Percentiles rank a stretch among this genome's conserved stretches.
phyloP scores from a whole-genome alignment of 2,113 vertebrate species.

The Amphilophus citrinellus region DNA sequence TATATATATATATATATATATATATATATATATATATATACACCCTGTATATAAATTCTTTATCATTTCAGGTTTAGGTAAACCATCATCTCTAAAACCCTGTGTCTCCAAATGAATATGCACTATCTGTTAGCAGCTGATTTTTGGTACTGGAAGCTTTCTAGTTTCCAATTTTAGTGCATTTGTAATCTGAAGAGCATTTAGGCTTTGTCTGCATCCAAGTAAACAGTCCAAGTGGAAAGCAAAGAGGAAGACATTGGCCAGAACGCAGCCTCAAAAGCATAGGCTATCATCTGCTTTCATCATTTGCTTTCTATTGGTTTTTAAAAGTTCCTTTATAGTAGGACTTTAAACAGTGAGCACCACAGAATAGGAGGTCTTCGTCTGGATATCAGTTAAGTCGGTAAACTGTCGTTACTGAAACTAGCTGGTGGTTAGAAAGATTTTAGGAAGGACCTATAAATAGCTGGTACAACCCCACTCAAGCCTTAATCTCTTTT shows the following conservation, averaged over 20 bases:
- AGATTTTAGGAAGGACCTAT: background rate
- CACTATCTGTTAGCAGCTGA: background rate
- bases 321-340: background rate
- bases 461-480: background rate
- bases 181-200: background rate
- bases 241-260: too few relatives aligned
- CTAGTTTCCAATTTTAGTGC: background rate
- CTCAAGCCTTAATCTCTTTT: background rate
- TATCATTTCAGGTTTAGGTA: too few relatives aligned
- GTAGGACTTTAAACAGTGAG: background rate
- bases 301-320: background rate
- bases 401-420: background rate
- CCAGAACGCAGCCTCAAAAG: too few relatives aligned
- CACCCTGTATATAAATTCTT: background rate
- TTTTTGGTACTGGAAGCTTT: background rate
- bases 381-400: background rate
- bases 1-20: too few relatives aligned
- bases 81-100: background rate
- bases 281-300: background rate
- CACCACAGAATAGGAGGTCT: rapidly evolving
- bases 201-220: background rate
- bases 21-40: too few relatives aligned
- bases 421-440: background rate
- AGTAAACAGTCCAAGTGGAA: too few relatives aligned
- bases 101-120: background rate